phyloP scores from a whole-genome alignment of 2,797 vertebrate species.

The Myripristis murdjan region DNA sequence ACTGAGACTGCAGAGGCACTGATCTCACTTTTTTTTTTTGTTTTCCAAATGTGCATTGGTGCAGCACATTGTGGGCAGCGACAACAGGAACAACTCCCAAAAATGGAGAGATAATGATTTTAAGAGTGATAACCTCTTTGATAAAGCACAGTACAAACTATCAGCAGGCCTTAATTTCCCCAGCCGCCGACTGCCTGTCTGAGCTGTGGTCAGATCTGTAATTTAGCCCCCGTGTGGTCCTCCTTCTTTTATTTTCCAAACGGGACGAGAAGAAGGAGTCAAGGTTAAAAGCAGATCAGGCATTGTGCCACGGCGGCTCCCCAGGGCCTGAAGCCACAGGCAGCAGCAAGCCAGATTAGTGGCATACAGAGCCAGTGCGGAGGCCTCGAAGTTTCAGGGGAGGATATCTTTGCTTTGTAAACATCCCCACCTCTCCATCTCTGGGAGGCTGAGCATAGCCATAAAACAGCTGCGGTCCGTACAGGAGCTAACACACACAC shows the following conservation, averaged over 20 bases:
- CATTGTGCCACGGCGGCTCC: background rate
- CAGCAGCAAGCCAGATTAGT: slow-evolving; percentile 10
- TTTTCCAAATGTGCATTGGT: slow-evolving; percentile 4
- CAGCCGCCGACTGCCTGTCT: background rate
- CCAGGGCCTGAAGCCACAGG: slow-evolving; percentile 10
- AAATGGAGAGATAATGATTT: slow-evolving; percentile 15
- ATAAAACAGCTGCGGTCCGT: slow-evolving; percentile 42
- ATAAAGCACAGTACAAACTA: slow-evolving; percentile 22
- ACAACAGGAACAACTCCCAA: slow-evolving; percentile 1
- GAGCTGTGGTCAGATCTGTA: slow-evolving; percentile 5
- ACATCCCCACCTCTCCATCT: background rate
- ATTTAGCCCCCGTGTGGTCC: slow-evolving; percentile 2
- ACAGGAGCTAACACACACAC: slow-evolving; percentile 26
- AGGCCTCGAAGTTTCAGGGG: background rate
- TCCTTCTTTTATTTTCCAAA: slow-evolving; percentile 15
- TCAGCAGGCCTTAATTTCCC: slow-evolving; percentile 39
- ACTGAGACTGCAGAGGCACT: slow-evolving; percentile 8
- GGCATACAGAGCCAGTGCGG: background rate
- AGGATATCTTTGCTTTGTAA: slow-evolving; percentile 42
- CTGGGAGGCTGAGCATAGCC: slow-evolving; percentile 14
- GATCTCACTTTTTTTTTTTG: slow-evolving; percentile 5
- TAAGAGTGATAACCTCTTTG: slow-evolving; percentile 27
- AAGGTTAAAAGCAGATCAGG: slow-evolving; percentile 24
- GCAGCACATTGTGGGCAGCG: background rate
- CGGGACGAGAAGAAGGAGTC: background rate